Conservation (phyloP, 1,140 invertebrate genomes). For the Scylla paramamosain region DNA sequence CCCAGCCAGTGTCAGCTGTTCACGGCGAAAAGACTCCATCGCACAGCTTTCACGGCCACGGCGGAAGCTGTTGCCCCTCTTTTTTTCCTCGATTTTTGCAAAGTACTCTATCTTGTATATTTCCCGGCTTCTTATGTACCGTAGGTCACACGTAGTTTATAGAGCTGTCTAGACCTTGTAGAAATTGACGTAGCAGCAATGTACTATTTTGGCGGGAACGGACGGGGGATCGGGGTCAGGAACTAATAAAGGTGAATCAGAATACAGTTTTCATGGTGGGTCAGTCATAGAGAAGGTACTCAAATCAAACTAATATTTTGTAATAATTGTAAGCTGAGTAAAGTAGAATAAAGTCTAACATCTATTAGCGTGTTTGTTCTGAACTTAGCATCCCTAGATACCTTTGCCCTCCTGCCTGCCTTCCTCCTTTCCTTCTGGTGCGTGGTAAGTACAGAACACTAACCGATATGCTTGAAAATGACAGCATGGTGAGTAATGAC, state of each 20-base stretch:
- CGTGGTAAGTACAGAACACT: too few species aligned
- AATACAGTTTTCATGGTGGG: background rate
- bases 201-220: background rate
- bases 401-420: too few species aligned
- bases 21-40: background rate
- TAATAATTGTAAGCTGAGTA: conserved; percentile 42
- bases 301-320: conserved; percentile 48
- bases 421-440: too few species aligned
- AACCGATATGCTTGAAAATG: background rate
- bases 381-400: too few species aligned
- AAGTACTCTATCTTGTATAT: conserved; percentile 7
- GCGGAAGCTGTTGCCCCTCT: background rate
- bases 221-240: background rate
- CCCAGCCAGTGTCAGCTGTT: background rate
- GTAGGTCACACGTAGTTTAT: background rate
- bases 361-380: background rate
- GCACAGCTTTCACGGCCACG: background rate
- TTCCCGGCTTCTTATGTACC: conserved; percentile 8
- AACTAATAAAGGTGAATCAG: background rate
- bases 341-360: background rate
- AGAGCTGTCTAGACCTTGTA: background rate
- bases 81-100: background rate
- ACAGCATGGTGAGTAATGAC: background rate
- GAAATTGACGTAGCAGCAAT: background rate
- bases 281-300: background rate